Base-by-base conservation (phyloP, 1,140 invertebrate species). In the Yoshiicerus persimilis region DNA sequence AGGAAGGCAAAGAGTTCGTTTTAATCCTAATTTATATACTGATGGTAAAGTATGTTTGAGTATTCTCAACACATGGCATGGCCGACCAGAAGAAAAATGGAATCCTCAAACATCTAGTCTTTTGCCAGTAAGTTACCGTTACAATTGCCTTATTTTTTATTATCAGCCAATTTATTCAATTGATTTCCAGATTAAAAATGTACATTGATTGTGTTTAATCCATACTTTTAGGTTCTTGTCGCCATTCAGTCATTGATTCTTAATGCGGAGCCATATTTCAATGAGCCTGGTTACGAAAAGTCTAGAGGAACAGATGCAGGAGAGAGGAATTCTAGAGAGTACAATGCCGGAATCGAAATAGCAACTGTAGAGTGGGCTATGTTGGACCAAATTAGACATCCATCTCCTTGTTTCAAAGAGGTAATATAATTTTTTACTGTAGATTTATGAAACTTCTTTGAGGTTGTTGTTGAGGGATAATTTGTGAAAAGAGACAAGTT, bases 11-110 rank as follows among this genome's bases (percentile, higher is more conserved):
- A 96, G 96, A 0, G 96, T 99, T 90, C 95, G 98, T 89, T 99
- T 99, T 92, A 99, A 99, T 94, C 98, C 98, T 32, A 99, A 99
- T 94, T 94, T 99, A 30, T 99, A 99, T 93, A 97, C 98, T 93
- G 97, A 99, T 93, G 98, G 98, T 83, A 98, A 98, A 94, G 98
- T 99, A 84, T 99, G 98, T 92, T 95, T 99, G 90, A 98, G 97
- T 90, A 96, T 99, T 87, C 93, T 99, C 30, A 99, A 99, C 92
- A 99, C 98, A 0, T 99, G 98, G 98, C 98, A 99, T 93, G 98
- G 98, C 6, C 94, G 98, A 87, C 98, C 98, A n/a, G 98, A 99
- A 93, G 98, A 99, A 92, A 98, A 99, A 93, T 99, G 98, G 98
- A 99, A 98, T 93, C 96, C 98, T 64, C 97, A 98, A 92, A 98